Base-by-base conservation (phyloP, 2,888 invertebrate species). In the Rhyacophila evoluta region DNA sequence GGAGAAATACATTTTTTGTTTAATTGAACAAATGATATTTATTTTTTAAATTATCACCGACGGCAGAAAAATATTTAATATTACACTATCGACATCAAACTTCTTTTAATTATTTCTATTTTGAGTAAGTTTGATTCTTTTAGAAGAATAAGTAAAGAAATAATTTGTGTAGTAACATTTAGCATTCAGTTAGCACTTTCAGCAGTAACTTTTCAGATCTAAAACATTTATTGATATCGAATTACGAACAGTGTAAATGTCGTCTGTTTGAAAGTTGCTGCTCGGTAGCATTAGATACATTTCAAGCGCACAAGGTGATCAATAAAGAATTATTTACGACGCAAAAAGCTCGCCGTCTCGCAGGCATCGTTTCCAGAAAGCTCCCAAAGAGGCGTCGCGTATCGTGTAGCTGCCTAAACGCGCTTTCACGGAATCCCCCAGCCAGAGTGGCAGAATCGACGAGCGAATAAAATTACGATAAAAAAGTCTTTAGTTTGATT, bases 281-380 rank as follows among this genome's bases (percentile, higher is more conserved):
- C 12, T 39, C 15, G 39, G 39, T 1, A 39, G 39, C 55, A 10
- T 55, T 55, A 55, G 55, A 55, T 55, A 55, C 55, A 55, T 55
- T 55, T 55, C 55, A 55, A 19, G 15, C 19, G 55, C 15, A 72
- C 33, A 74, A 33, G 19, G 38, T 67, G 75, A 36, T 75, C 68
- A 75, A 75, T 75, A 70, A 75, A 75, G 75, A 75, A 75, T 75
- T 70, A 75, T 75, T 75, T 70, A 68, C 75, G 75, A 75, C 75
- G 55, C 55, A 55, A 55, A 55, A 55, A 55, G 55, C 55, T 55
- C 25, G 15, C 8, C 15, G 25, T 55, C 55, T 55, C 55, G 25
- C 55, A 55, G 55, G 55, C 55, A 55, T 55, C 55, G 55, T 55
- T 55, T 55, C 19, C 12, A 55, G 55, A 55, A 55, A 55, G 55